Evolutionary conservation across 92 coral and sea anemone genomes (phyloP).

Genomic region (Porites evermanni): DNA sequence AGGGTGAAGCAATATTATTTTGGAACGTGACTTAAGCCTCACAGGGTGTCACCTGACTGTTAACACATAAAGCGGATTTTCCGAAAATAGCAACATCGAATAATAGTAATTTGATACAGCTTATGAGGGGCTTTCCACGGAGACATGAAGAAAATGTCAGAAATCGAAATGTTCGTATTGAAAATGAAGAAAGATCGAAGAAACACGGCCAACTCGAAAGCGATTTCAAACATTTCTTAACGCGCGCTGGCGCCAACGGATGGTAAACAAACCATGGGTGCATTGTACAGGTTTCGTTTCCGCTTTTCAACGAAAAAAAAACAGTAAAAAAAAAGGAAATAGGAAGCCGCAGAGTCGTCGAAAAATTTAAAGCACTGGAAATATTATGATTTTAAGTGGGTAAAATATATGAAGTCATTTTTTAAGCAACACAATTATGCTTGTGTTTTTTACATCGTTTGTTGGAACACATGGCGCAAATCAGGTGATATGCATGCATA

Average conservation of each 20-base stretch:
- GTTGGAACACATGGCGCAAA: slow-evolving; percentile 59
- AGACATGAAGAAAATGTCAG: slow-evolving; percentile 12
- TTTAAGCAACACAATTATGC: background rate
- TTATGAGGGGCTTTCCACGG: slow-evolving; percentile 33
- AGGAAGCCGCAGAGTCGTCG: no score
- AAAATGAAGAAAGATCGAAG: no score
- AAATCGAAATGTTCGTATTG: slow-evolving; percentile 7
- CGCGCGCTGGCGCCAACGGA: slow-evolving; percentile 1
- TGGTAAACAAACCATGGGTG: background rate
- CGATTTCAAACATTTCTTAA: background rate
- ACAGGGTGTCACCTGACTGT: slow-evolving; percentile 3
- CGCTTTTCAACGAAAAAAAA: background rate
- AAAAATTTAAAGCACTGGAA: background rate
- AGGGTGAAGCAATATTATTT: background rate
- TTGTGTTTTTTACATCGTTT: slow-evolving; percentile 18
- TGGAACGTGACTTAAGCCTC: slow-evolving; percentile 28
- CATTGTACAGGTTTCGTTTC: background rate
- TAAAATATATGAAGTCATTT: no score
- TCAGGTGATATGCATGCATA: slow-evolving; percentile 53
- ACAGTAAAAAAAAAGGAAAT: no score
- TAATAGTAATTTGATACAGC: background rate
- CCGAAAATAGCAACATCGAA: slow-evolving; percentile 42
- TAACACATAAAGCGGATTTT: background rate
- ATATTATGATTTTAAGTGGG: background rate
- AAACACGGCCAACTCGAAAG: background rate